Conservation (phyloP, 2,888 invertebrate genomes). For the Phaonia tiefii region DNA sequence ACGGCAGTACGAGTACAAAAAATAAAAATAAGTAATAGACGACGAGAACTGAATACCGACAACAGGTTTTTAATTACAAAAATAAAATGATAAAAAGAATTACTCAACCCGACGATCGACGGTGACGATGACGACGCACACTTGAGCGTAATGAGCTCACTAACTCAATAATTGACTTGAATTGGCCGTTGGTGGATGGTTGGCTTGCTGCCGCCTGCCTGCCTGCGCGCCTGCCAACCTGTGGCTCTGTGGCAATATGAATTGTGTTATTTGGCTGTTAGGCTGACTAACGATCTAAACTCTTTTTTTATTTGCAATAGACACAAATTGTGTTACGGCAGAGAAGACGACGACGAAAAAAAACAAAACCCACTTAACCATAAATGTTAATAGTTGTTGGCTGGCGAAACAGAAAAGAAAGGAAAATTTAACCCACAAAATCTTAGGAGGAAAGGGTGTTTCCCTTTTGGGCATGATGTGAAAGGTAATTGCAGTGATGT, state of each 20-base stretch:
- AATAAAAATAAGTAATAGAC: too few species aligned
- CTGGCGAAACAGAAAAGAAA: conserved; percentile 30
- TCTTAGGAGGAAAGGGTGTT: neutral
- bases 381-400: conserved; percentile 27
- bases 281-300: conserved; percentile 16
- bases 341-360: neutral
- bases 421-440: conserved; percentile 19
- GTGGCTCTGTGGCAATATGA: too few species aligned
- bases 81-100: neutral
- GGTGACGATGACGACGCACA: neutral
- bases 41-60: neutral
- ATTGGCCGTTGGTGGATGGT: neutral
- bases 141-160: conserved; percentile 20
- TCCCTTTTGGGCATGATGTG: neutral
- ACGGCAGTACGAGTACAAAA: neutral
- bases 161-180: conserved; percentile 17
- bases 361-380: conserved; percentile 33
- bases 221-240: too few species aligned
- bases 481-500: neutral
- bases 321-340: neutral
- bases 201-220: conserved; percentile 9
- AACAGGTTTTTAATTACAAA: conserved; percentile 26
- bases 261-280: neutral
- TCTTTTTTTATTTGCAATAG: neutral
- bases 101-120: too few species aligned